A percentile compares a stretch with the other conserved stretches of the same genome.
Conservation (phyloP, 2,797 vertebrate species). For the Argya squamiceps region DNA sequence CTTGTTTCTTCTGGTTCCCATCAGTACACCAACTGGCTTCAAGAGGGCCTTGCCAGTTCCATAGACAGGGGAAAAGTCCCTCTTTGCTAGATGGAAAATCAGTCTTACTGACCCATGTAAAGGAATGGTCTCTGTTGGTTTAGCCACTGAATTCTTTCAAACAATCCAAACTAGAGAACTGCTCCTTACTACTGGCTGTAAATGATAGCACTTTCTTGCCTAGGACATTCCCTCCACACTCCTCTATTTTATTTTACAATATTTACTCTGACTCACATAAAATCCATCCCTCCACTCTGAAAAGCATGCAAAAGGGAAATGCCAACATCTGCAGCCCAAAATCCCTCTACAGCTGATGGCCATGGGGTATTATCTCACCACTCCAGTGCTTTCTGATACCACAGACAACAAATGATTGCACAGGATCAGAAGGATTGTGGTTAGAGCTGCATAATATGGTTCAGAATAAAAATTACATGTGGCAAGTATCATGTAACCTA, state of each 20-base stretch:
- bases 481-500: background rate
- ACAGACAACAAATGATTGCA: background rate
- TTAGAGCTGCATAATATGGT: background rate
- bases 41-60: background rate
- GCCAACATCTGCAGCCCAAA: rapidly evolving
- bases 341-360: background rate
- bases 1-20: background rate
- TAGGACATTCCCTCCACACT: rapidly evolving
- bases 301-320: background rate
- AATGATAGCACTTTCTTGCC: background rate
- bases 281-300: background rate
- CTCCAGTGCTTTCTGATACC: background rate
- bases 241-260: background rate
- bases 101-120: background rate
- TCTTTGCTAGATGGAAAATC: background rate
- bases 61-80: background rate
- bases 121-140: background rate
- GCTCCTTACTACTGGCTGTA: background rate
- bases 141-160: background rate
- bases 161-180: background rate
- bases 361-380: background rate
- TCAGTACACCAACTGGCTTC: background rate
- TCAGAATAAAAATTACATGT: conserved; percentile 34
- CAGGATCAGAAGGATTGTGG: background rate
- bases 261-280: background rate